Conservation (phyloP, 1,140 invertebrate species). For the Paraescarpia echinospica region DNA sequence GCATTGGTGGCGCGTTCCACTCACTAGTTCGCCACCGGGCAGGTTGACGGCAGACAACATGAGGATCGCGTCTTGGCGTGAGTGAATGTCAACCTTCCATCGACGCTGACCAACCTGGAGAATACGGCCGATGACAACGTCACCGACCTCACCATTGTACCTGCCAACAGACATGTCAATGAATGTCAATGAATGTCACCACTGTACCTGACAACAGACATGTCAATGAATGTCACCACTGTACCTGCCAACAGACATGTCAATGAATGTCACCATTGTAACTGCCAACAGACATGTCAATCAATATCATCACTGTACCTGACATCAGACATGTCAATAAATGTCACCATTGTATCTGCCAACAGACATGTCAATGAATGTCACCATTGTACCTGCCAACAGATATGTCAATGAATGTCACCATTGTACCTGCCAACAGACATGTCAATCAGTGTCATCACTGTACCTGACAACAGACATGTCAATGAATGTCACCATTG, state of each 20-base stretch:
- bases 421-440: too few relatives aligned
- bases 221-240: not conserved
- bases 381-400: not conserved
- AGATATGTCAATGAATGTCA: not conserved
- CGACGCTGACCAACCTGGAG: constrained; percentile 80
- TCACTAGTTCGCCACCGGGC: constrained; percentile 91
- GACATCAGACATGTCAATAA: not conserved
- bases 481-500: too few relatives aligned
- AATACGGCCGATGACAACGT: constrained; percentile 93
- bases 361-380: not conserved
- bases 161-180: constrained; percentile 32
- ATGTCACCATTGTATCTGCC: not conserved
- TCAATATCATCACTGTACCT: not conserved
- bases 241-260: not conserved
- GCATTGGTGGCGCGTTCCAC: constrained; percentile 30
- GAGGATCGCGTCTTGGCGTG: constrained; percentile 84
- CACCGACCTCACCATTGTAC: constrained; percentile 85
- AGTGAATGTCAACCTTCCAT: constrained; percentile 89
- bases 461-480: too few relatives aligned
- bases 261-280: not conserved
- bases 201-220: not conserved
- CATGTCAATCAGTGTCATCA: not conserved
- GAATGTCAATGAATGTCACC: not conserved
- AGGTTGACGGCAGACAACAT: constrained; percentile 93
- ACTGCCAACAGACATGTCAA: not conserved